Percentiles rank a stretch among this genome's conserved stretches.
Evolutionary conservation across 2,113 vertebrate genomes (phyloP).

Genomic region (Manacus vitellinus): DNA sequence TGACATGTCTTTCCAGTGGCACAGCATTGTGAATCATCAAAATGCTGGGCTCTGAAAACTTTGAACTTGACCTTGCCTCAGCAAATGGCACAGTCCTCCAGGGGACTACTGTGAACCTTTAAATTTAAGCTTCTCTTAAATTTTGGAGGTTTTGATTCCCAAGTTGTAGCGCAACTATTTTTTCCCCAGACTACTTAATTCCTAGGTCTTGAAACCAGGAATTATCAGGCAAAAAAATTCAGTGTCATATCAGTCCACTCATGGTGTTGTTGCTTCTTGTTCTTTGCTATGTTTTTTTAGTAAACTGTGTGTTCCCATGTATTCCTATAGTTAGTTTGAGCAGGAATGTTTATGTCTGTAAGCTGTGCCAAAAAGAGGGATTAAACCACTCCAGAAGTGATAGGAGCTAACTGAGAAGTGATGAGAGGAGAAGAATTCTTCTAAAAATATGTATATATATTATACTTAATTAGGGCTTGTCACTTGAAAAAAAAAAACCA

Average conservation of each 20-base stretch:
- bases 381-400: neutral
- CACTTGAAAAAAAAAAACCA: neutral
- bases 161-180: neutral
- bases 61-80: neutral
- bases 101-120: neutral
- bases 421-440: neutral
- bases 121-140: neutral
- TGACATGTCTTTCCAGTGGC: neutral
- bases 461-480: neutral
- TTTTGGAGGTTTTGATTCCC: neutral
- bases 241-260: neutral
- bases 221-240: neutral
- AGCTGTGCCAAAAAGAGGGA: neutral
- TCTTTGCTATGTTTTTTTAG: neutral
- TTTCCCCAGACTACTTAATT: neutral
- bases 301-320: neutral
- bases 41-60: neutral
- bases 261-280: neutral
- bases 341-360: neutral
- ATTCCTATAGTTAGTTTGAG: neutral
- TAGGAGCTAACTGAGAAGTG: neutral
- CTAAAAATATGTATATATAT: neutral
- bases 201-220: neutral
- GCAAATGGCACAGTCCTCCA: neutral
- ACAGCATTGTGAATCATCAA: neutral